A percentile compares a stretch with the other conserved stretches of the same genome.
phyloP scores from a whole-genome alignment of 2,888 invertebrate genomes.

The Andrena marginata region DNA sequence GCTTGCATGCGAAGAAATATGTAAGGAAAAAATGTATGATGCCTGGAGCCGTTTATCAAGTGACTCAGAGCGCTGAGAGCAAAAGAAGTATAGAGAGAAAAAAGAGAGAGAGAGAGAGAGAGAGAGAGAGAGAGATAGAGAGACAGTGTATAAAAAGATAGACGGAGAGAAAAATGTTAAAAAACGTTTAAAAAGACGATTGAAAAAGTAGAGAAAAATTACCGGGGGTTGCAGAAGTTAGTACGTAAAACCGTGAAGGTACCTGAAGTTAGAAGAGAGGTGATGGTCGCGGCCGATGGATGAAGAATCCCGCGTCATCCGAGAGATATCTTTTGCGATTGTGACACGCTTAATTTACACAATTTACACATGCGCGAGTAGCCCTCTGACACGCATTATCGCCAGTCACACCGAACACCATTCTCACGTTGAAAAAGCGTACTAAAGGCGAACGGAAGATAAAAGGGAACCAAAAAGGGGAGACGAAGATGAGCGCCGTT shows the following conservation, averaged over 20 bases:
- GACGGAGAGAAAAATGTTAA: conserved; percentile 71
- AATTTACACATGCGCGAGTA: conserved; percentile 81
- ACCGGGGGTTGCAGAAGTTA: conserved; percentile 65
- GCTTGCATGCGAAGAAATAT: conserved; percentile 78
- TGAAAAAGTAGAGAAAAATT: conserved; percentile 66
- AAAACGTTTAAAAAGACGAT: conserved; percentile 68
- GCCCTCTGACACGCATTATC: conserved; percentile 72
- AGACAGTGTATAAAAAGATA: conserved; percentile 60
- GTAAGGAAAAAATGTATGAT: conserved; percentile 67
- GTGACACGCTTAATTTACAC: conserved; percentile 74
- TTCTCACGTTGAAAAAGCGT: conserved; percentile 66
- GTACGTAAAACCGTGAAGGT: conserved; percentile 68
- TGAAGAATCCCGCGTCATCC: conserved; percentile 72
- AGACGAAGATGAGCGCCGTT: conserved; percentile 4
- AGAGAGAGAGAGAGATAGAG: conserved; percentile 49
- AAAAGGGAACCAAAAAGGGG: conserved; percentile 7
- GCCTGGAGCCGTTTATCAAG: conserved; percentile 79
- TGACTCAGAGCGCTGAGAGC: conserved; percentile 71
- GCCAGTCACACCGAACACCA: conserved; percentile 70
- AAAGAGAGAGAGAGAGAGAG: conserved; percentile 67
- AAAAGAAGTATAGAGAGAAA: conserved; percentile 58
- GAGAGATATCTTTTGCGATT: conserved; percentile 63
- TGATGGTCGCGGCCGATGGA: conserved; percentile 62
- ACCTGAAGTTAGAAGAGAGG: conserved; percentile 74
- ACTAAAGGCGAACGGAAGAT: conserved; percentile 44